phyloP scores from a whole-genome alignment of 37 sponge, comb jelly and placozoan species.

The Trichoplax adhaerens region DNA sequence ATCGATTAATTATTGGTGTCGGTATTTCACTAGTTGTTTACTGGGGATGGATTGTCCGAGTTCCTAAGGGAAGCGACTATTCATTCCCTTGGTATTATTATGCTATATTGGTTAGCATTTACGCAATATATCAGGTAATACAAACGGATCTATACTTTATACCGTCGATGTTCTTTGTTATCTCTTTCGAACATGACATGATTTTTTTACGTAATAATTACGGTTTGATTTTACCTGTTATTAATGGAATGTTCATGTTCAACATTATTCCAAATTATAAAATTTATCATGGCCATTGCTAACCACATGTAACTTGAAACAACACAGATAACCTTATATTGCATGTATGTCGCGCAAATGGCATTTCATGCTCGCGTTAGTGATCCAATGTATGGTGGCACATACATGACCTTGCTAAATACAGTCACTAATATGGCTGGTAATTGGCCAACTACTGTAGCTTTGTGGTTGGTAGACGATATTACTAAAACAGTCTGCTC shows the following conservation, averaged over 20 bases:
- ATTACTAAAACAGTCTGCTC: conserved; percentile 7
- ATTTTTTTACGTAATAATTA: no score
- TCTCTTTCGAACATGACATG: no score
- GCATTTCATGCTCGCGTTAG: conserved; percentile 74
- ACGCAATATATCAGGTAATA: conserved; percentile 66
- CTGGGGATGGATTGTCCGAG: conserved; percentile 31
- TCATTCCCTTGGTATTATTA: conserved; percentile 51
- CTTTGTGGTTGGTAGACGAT: conserved; percentile 73
- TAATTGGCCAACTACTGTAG: conserved; percentile 59
- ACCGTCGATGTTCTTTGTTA: no score
- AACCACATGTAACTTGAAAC: no score
- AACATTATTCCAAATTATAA: no score
- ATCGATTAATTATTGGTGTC: conserved; percentile 39
- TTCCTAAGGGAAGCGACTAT: conserved; percentile 9
- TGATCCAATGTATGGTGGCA: conserved; percentile 89
- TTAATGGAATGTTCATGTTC: no score
- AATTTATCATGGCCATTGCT: no score
- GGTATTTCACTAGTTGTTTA: conserved; percentile 48
- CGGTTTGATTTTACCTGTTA: no score
- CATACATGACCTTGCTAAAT: conserved; percentile 98
- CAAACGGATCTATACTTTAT: background rate
- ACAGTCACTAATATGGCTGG: conserved; percentile 72
- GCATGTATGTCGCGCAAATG: conserved; percentile 87
- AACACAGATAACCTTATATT: conserved; percentile 37
- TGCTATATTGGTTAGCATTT: conserved; percentile 22